phyloP scores from a whole-genome alignment of 2,888 invertebrate genomes.

The Nowickia ferox region DNA sequence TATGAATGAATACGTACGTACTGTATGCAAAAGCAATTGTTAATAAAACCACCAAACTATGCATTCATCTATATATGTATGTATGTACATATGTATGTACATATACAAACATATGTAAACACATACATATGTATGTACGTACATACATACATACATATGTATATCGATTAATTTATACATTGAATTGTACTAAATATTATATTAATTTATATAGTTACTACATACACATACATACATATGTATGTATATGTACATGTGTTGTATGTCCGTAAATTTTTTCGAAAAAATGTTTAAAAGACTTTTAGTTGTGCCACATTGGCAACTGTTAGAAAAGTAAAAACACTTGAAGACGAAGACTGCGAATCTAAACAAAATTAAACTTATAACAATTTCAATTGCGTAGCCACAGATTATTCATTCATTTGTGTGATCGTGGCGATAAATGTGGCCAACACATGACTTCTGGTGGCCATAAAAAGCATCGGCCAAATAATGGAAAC shows the following conservation, averaged over 20 bases:
- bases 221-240: neutral
- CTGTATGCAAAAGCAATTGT: too few relatives aligned
- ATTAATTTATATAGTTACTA: too few relatives aligned
- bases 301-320: conserved; percentile 11
- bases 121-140: too few relatives aligned
- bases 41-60: too few relatives aligned
- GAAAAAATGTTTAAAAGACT: neutral
- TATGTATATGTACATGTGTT: neutral
- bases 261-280: neutral
- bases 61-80: too few relatives aligned
- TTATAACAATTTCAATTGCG: conserved; percentile 58
- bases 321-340: conserved; percentile 34
- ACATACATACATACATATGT: too few relatives aligned
- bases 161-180: too few relatives aligned
- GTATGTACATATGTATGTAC: too few relatives aligned
- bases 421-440: conserved; percentile 38
- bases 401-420: conserved; percentile 23
- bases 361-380: conserved; percentile 28
- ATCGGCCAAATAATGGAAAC: conserved; percentile 32
- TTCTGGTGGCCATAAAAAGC: conserved; percentile 61
- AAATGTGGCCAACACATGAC: conserved; percentile 66
- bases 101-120: too few relatives aligned
- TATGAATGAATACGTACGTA: too few relatives aligned
- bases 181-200: too few relatives aligned
- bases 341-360: conserved; percentile 50